These are phyloP conservation scores for Bos javanicus DNA, from an alignment of 2,113 vertebrate genomes.

Conservation along the genomic window DNA sequence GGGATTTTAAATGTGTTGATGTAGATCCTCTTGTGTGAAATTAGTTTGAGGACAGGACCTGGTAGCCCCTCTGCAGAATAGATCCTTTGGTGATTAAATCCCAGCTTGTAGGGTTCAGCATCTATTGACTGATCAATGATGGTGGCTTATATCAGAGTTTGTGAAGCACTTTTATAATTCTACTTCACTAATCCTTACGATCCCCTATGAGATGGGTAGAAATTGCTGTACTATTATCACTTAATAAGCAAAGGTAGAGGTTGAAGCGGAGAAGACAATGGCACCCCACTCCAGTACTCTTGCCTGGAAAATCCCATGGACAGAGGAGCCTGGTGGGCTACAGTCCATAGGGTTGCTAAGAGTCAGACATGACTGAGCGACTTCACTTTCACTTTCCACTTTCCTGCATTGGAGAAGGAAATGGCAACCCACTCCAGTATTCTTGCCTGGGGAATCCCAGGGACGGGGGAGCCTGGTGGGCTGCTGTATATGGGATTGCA, in stretches of 20 bases:
- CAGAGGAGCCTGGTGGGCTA: too few relatives aligned
- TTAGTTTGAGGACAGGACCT: background rate
- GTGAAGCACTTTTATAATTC: background rate
- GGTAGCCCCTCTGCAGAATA: background rate
- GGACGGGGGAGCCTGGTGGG: too few relatives aligned
- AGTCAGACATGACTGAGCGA: too few relatives aligned
- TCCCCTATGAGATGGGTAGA: background rate
- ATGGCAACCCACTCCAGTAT: too few relatives aligned
- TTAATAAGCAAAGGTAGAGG: background rate
- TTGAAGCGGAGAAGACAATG: background rate
- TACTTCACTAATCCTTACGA: background rate
- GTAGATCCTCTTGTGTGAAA: background rate
- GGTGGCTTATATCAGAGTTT: background rate
- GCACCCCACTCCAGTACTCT: too few relatives aligned
- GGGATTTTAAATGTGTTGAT: background rate
- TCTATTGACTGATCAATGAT: background rate
- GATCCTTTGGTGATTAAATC: background rate
- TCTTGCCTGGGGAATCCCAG: too few relatives aligned
- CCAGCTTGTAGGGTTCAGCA: rapidly evolving
- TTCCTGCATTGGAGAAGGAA: too few relatives aligned
- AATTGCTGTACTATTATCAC: background rate
- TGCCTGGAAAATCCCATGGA: too few relatives aligned
- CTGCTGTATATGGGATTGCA: too few relatives aligned
- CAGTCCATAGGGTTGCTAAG: too few relatives aligned
- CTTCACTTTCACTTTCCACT: too few relatives aligned